A percentile compares a stretch with the other conserved stretches of the same genome.
Evolutionary conservation across 2,797 vertebrate species (phyloP).

Genomic region (Rhinichthys osculus): DNA sequence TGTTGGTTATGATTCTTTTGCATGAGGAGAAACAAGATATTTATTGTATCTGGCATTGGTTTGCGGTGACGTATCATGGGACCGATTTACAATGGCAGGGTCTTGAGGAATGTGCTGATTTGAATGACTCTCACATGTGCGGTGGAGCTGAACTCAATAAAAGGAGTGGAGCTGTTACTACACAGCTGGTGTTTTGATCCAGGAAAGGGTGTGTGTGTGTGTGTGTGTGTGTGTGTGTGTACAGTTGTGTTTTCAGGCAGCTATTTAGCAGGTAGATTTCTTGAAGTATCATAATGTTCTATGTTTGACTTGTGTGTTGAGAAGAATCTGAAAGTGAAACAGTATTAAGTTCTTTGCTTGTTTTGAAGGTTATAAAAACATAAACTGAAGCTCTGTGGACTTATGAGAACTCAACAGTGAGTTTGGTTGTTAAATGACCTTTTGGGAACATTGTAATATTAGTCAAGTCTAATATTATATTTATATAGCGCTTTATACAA

Average conservation of each 20-base stretch:
- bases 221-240: conserved; percentile 6
- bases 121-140: conserved; percentile 11
- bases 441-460: neutral
- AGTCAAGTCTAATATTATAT: too few relatives aligned
- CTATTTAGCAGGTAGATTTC: neutral
- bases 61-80: neutral
- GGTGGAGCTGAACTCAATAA: conserved; percentile 15
- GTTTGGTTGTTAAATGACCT: neutral
- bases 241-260: neutral
- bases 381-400: neutral
- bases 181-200: conserved; percentile 28
- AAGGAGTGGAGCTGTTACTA: conserved; percentile 23
- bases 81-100: conserved; percentile 17
- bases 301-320: neutral
- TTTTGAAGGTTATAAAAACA: conserved; percentile 3
- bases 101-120: conserved; percentile 40
- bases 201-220: conserved; percentile 10
- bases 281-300: neutral
- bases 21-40: neutral
- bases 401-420: neutral
- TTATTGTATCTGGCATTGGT: conserved; percentile 4
- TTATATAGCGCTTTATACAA: neutral
- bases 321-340: too few relatives aligned
- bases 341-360: neutral
- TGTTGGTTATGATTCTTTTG: neutral